A percentile compares a stretch with the other conserved stretches of the same genome.
Conservation (phyloP, 2,888 invertebrate species). For the Polyommatus iphigenia region DNA sequence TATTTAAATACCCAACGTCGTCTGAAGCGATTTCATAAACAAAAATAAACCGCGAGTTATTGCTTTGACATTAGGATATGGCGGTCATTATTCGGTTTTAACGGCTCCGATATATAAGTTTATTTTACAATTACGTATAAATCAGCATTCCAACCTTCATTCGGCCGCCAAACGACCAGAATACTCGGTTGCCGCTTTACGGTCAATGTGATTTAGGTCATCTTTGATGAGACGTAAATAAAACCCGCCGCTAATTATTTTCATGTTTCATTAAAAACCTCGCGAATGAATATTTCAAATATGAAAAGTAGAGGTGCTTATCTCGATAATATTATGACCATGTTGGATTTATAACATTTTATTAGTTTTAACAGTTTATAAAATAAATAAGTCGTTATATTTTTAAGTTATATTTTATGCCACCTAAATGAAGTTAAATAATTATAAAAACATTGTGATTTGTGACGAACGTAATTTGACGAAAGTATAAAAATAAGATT, state of each 20-base stretch:
- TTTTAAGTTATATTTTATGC: too few species aligned
- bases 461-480: too few species aligned
- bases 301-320: background rate
- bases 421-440: too few species aligned
- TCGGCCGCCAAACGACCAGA: slow-evolving; percentile 26
- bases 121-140: slow-evolving; percentile 28
- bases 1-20: background rate
- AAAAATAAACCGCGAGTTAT: slow-evolving; percentile 10
- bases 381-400: too few species aligned
- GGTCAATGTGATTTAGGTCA: slow-evolving; percentile 33
- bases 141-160: slow-evolving; percentile 28
- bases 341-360: too few species aligned
- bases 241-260: slow-evolving; percentile 25
- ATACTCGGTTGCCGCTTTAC: slow-evolving; percentile 17
- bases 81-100: slow-evolving; percentile 19
- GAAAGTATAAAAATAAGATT: too few species aligned
- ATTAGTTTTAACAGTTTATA: too few species aligned
- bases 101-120: slow-evolving; percentile 17
- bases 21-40: background rate
- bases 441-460: too few species aligned
- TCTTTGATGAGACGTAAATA: slow-evolving; percentile 31
- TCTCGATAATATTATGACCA: too few species aligned
- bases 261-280: background rate
- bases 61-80: slow-evolving; percentile 13
- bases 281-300: background rate